Conservation (phyloP, 1,140 invertebrate species). For the Drosophila paulistorum region DNA sequence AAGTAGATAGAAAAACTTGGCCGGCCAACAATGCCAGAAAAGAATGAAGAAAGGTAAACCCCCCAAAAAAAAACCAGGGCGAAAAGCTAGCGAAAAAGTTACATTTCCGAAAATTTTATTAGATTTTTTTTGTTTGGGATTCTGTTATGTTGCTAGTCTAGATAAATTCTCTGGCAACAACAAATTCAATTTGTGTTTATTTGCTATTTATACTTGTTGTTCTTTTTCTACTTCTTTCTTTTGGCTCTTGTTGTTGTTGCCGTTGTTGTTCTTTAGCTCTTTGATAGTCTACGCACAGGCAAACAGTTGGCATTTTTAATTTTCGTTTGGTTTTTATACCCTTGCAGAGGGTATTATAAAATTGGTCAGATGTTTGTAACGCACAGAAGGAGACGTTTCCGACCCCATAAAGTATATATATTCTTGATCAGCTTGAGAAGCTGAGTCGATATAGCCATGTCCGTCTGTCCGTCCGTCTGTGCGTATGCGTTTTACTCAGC, state of each 20-base stretch:
- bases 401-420: too few relatives aligned
- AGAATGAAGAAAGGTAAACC: not conserved
- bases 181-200: constrained; percentile 69
- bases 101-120: not conserved
- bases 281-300: constrained; percentile 4
- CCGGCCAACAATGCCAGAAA: constrained; percentile 37
- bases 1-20: constrained; percentile 37
- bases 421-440: too few relatives aligned
- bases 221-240: constrained; percentile 22
- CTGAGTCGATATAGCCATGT: too few relatives aligned
- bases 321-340: constrained; percentile 53
- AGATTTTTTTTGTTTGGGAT: not conserved
- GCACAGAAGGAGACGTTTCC: too few relatives aligned
- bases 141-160: constrained; percentile 1
- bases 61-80: not conserved
- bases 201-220: constrained; percentile 53
- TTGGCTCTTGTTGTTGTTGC: too few relatives aligned
- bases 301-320: constrained; percentile 57
- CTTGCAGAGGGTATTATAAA: too few relatives aligned
- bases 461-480: too few relatives aligned
- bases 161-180: constrained; percentile 26
- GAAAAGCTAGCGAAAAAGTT: not conserved
- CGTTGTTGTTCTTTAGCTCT: not conserved
- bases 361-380: too few relatives aligned
- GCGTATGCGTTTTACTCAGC: too few relatives aligned